phyloP scores from a whole-genome alignment of 2,797 vertebrate genomes.

The Etheostoma perlongum region DNA sequence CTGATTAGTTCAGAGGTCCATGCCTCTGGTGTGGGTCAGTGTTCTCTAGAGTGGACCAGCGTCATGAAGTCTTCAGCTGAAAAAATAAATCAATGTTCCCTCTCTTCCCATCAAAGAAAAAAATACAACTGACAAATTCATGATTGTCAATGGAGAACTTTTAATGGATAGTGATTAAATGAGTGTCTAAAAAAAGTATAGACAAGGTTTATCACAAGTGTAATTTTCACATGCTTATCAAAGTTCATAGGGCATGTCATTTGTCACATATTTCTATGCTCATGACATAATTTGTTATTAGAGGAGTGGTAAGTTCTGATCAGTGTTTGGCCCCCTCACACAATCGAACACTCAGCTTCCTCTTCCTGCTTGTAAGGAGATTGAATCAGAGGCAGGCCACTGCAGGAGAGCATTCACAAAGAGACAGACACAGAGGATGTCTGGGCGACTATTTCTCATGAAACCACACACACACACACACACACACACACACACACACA shows the following conservation, averaged over 20 bases:
- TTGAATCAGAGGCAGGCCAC: constrained; percentile 36
- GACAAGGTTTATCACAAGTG: background rate
- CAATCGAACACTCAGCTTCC: constrained; percentile 73
- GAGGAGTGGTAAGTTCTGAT: constrained; percentile 52
- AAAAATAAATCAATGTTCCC: constrained; percentile 70
- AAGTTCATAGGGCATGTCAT: background rate
- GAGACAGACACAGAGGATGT: constrained; percentile 66
- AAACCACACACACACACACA: constrained; percentile 26
- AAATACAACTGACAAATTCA: constrained; percentile 1
- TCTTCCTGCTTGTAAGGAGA: constrained; percentile 70
- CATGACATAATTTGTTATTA: constrained; percentile 43
- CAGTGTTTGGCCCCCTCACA: constrained; percentile 53
- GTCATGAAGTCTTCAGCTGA: constrained; percentile 74
- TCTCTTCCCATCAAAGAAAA: constrained; percentile 40
- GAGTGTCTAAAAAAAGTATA: background rate
- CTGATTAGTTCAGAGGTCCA: constrained; percentile 39
- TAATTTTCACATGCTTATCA: background rate
- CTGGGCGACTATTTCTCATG: constrained; percentile 56
- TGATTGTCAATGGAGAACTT: background rate
- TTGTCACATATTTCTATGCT: constrained; percentile 23
- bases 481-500: constrained; percentile 26
- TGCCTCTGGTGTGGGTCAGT: constrained; percentile 51
- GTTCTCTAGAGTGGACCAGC: constrained; percentile 39
- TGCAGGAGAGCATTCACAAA: constrained; percentile 20
- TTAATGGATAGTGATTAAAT: background rate